phyloP scores from a whole-genome alignment of 2,797 vertebrate species.

The Anas capensis region DNA sequence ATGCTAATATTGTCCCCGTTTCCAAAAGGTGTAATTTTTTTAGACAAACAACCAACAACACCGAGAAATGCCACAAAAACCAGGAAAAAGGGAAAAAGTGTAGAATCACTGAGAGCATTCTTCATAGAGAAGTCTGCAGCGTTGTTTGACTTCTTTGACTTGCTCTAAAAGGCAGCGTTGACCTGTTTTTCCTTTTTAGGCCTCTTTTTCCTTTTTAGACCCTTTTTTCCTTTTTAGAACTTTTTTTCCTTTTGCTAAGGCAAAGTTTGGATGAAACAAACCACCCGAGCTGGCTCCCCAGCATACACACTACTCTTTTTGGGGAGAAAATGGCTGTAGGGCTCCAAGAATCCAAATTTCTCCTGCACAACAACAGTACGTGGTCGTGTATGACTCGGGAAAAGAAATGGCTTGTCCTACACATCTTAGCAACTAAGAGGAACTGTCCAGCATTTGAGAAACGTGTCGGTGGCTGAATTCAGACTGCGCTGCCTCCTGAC shows the following conservation, averaged over 20 bases:
- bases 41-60: not conserved
- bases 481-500: not conserved
- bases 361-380: not conserved
- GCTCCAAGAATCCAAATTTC: not conserved
- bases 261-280: not conserved
- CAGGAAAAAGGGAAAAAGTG: not conserved
- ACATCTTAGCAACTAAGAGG: not conserved
- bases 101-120: not conserved
- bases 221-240: too few species aligned
- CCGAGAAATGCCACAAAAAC: not conserved
- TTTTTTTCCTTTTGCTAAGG: not conserved
- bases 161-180: not conserved
- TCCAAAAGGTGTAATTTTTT: not conserved
- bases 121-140: not conserved
- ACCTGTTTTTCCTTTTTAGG: not conserved
- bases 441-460: not conserved
- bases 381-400: not conserved
- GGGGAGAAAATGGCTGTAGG: not conserved
- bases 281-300: not conserved
- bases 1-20: slow-evolving; percentile 17
- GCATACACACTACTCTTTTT: not conserved
- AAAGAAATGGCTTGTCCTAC: not conserved
- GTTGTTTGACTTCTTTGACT: not conserved
- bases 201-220: too few species aligned
- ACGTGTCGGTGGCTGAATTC: rapidly evolving